phyloP scores from a whole-genome alignment of 2,113 vertebrate species.

The Ophiodon elongatus region DNA sequence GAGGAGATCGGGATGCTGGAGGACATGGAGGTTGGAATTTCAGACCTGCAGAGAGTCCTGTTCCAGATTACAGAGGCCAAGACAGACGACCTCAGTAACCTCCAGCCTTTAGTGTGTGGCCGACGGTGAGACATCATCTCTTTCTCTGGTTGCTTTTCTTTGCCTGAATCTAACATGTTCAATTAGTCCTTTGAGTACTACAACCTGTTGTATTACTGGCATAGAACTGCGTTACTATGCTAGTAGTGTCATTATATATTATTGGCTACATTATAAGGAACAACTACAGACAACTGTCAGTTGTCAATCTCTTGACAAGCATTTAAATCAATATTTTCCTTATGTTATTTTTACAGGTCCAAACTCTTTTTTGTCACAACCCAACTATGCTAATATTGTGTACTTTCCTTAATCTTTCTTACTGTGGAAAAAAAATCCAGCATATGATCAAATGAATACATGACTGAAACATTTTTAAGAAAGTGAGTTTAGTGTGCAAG shows the following conservation, averaged over 20 bases:
- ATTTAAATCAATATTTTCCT: too few species aligned
- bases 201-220: background rate
- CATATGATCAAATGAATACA: background rate
- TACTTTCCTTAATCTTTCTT: background rate
- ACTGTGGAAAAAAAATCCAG: background rate
- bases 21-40: slow-evolving; percentile 96
- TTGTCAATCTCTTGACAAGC: background rate
- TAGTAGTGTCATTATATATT: background rate
- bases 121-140: slow-evolving; percentile 87
- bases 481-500: background rate
- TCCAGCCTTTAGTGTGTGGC: slow-evolving; percentile 93
- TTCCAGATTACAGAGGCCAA: slow-evolving; percentile 95
- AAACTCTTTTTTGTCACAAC: background rate
- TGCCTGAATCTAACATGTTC: background rate
- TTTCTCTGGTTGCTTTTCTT: background rate
- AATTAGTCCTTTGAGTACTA: background rate
- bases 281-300: background rate
- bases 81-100: slow-evolving; percentile 86
- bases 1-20: slow-evolving; percentile 99
- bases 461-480: background rate
- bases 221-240: background rate
- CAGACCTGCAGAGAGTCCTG: slow-evolving; percentile 92
- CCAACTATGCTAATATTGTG: background rate
- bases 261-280: background rate
- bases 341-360: background rate